Percentiles rank a stretch among this genome's conserved stretches.
Conservation (phyloP, 1,140 invertebrate species). For the Neoseiulus cucumeris region DNA sequence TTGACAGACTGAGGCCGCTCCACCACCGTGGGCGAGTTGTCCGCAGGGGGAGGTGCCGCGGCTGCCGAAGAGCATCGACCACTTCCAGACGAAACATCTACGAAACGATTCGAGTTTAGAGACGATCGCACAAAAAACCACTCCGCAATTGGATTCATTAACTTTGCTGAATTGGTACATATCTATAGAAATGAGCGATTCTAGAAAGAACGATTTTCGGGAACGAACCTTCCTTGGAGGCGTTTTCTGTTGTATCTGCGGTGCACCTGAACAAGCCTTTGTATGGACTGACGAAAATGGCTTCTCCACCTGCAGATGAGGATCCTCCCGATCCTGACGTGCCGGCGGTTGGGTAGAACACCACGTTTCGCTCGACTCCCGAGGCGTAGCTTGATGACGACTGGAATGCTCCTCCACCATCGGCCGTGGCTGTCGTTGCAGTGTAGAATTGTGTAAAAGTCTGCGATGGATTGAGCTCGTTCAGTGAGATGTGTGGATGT, state of each 20-base stretch:
- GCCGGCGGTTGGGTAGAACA: neutral
- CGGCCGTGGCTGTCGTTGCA: neutral
- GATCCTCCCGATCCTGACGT: neutral
- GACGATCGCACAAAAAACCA: no score
- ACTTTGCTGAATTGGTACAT: neutral
- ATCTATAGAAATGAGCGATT: neutral
- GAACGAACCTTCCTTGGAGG: neutral
- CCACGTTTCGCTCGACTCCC: neutral
- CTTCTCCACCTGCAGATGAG: neutral
- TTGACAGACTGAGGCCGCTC: neutral
- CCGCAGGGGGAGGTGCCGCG: conserved; percentile 8
- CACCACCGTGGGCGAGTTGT: conserved; percentile 11
- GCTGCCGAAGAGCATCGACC: conserved; percentile 9
- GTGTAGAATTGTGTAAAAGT: neutral
- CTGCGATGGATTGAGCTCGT: conserved; percentile 7
- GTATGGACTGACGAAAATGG: conserved; percentile 8
- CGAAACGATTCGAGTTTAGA: no score
- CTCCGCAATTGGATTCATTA: no score
- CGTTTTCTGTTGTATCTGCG: conserved; percentile 7
- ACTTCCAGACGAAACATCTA: conserved; percentile 4
- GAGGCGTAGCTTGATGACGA: neutral
- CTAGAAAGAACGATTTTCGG: no score
- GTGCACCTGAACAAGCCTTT: conserved; percentile 9
- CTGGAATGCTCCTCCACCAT: conserved; percentile 5
- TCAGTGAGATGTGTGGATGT: neutral